Evolutionary conservation across 2,888 invertebrate species (phyloP), one percentile per base, ranked within the genome.

Genomic region (Diaperis boleti): DNA sequence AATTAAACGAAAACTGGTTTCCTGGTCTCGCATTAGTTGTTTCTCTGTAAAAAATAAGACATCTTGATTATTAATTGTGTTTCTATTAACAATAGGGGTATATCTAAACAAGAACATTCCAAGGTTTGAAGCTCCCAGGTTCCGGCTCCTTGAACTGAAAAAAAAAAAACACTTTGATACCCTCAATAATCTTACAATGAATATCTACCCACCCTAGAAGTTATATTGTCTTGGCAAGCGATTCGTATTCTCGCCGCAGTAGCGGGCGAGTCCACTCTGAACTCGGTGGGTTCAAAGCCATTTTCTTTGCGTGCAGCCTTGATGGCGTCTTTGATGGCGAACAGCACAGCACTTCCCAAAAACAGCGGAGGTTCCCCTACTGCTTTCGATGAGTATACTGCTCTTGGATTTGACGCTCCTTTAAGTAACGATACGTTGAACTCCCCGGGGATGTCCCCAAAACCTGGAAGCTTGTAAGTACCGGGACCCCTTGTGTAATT

Each of bases 301-400:
- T 87, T 86, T 62, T 95, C 92, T 10, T 79, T 78, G 14, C 97
- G 85, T 0, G 94, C 94, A 0, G 92, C 89, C 69, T 85, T 84
- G 54, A 98, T 89, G 0, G 97, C 97, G 74, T 92, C 90, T 77
- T 91, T 92, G 65, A 96, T 94, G 0, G 97, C 97, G 77, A 95
- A 96, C 80, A 93, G 93, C 0, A 88, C 89, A 0, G 95, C 89
- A n/a, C 90, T 86, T 0, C 96, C 94, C 66, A 97, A 84, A 78
- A 97, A 95, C 3, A 98, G 81, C 0, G 98, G 98, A 0, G 98
- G 98, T 79, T 98, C 98, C 0, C 98, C 98, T 29, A 98, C 91
- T 64, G 95, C 98, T 89, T 98, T 98, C 1, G 97, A 98, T 0
- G 97, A 96, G 80, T 92, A 97, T 4, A 98, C 93, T 13, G 96